phyloP scores from a whole-genome alignment of 2,113 vertebrate genomes.

The Oreochromis aureus region DNA sequence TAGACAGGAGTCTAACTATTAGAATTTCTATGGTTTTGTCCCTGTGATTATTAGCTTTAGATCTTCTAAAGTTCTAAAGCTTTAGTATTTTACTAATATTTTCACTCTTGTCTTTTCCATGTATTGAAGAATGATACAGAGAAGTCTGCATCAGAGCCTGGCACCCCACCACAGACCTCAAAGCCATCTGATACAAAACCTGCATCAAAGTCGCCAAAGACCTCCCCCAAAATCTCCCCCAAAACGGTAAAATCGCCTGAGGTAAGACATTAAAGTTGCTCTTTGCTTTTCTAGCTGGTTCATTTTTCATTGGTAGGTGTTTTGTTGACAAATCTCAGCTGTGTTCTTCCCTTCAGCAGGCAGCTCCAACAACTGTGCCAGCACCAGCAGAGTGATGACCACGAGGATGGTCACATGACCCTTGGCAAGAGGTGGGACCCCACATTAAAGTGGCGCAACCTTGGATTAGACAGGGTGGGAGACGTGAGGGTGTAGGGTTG shows the following conservation, averaged over 20 bases:
- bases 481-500: conserved; percentile 3
- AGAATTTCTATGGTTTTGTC: neutral
- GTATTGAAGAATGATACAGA: conserved; percentile 60
- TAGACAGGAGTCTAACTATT: neutral
- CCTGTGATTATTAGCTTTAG: neutral
- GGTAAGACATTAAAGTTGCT: conserved; percentile 15
- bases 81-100: neutral
- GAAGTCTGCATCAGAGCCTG: conserved; percentile 63
- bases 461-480: neutral
- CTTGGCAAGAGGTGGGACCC: conserved; percentile 56
- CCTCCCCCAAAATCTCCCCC: conserved; percentile 43
- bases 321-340: neutral
- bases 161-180: conserved; percentile 47
- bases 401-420: conserved; percentile 33
- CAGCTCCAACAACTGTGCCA: conserved; percentile 30
- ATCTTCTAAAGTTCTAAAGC: neutral
- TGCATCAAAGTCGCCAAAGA: conserved; percentile 43
- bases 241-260: conserved; percentile 19
- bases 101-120: neutral
- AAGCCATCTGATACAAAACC: conserved; percentile 44
- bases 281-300: neutral
- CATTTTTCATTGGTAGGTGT: neutral
- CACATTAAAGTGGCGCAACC: neutral
- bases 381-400: conserved; percentile 57
- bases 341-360: conserved; percentile 13